These are phyloP conservation scores for Premnoplex brunnescens DNA, from an alignment of 2,797 vertebrate genomes.

Conservation along the genomic window DNA sequence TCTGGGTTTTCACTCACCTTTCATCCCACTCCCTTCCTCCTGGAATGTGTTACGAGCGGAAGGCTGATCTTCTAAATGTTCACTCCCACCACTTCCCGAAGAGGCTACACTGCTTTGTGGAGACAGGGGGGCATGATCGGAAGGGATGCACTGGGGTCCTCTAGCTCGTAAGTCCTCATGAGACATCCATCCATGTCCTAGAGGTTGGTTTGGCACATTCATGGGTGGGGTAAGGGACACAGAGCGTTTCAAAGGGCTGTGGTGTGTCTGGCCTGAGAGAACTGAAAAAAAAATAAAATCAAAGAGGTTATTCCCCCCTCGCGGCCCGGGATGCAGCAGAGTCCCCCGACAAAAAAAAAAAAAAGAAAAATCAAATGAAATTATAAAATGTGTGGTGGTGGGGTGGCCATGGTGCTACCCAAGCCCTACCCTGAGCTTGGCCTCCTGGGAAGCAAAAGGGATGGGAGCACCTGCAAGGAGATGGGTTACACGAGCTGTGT, in stretches of 20 bases:
- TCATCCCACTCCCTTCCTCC: constrained; percentile 98
- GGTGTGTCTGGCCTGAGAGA: constrained; percentile 91
- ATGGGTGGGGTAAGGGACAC: constrained; percentile 98
- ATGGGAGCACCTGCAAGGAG: neutral
- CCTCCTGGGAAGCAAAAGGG: neutral
- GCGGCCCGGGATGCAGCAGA: constrained; percentile 67
- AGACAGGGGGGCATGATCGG: constrained; percentile 95
- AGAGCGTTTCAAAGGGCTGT: constrained; percentile 98
- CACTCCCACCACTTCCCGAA: constrained; percentile 97
- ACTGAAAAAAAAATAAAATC: constrained; percentile 82
- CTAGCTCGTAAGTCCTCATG: constrained; percentile 96
- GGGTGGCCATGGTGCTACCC: constrained; percentile 23
- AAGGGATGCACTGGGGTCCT: constrained; percentile 87
- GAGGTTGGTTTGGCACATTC: constrained; percentile 91
- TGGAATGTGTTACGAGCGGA: constrained; percentile 94
- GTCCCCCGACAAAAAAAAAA: constrained; percentile 13
- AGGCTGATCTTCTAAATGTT: constrained; percentile 94
- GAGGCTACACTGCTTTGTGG: constrained; percentile 99
- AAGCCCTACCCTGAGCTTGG: neutral
- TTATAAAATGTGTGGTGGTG: constrained; percentile 34
- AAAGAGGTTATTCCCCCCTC: constrained; percentile 78
- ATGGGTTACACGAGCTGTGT: fast-evolving
- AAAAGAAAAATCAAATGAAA: neutral
- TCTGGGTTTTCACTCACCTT: constrained; percentile 86
- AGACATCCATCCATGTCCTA: constrained; percentile 98